Percentiles rank a stretch among this genome's conserved stretches.
phyloP scores from a whole-genome alignment of 2,888 invertebrate species.

The Teleogryllus oceanicus region DNA sequence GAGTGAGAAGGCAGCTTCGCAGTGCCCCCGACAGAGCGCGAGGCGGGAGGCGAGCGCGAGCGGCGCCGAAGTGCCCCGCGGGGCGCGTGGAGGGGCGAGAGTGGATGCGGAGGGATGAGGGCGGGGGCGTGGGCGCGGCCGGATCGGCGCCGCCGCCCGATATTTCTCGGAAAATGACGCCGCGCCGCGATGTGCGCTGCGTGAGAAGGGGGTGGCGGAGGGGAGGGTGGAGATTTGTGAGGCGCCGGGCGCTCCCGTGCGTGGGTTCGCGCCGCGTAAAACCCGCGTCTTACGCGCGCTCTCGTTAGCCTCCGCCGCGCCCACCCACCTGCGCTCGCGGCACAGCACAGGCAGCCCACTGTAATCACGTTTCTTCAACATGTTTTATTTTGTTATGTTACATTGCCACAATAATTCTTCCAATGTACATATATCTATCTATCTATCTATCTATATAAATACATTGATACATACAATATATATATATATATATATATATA shows the following conservation, averaged over 20 bases:
- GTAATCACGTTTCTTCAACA: too few species aligned
- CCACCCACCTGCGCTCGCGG: too few species aligned
- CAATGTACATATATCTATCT: too few species aligned
- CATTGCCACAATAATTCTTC: too few species aligned
- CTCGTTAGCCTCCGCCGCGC: too few species aligned
- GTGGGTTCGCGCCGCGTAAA: background rate
- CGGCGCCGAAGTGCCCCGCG: background rate
- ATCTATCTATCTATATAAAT: too few species aligned
- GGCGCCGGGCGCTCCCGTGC: background rate
- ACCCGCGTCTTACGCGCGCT: background rate
- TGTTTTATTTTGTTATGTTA: too few species aligned
- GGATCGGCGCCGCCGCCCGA: background rate
- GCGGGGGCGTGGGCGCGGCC: background rate
- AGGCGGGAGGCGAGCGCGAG: background rate
- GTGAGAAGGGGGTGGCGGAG: background rate
- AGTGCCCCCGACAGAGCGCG: background rate
- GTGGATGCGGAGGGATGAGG: background rate
- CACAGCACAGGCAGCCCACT: too few species aligned
- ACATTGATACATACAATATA: too few species aligned
- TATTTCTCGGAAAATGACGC: slow-evolving; percentile 3
- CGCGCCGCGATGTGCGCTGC: background rate
- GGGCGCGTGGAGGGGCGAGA: background rate
- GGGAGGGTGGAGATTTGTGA: background rate
- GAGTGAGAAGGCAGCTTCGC: too few species aligned
- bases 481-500: too few species aligned